Percentiles rank a stretch among this genome's conserved stretches.
Conservation (phyloP, 1,140 invertebrate species). For the Magallana gigas region DNA sequence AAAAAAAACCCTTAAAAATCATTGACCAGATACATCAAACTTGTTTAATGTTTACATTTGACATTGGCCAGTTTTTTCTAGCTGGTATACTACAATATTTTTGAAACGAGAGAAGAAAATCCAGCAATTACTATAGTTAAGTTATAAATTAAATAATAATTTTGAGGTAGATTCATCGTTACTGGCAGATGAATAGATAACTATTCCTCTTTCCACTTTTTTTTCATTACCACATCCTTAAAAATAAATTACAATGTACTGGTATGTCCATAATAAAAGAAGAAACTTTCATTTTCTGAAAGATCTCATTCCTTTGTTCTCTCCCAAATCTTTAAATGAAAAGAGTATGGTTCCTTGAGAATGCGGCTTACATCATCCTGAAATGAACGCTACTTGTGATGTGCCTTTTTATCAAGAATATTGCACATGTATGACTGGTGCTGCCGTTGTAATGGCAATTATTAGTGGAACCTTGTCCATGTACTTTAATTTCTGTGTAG, state of each 20-base stretch:
- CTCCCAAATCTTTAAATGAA: not conserved
- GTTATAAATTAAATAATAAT: not conserved
- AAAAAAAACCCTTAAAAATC: too few species aligned
- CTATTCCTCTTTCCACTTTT: not conserved
- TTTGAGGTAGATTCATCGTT: not conserved
- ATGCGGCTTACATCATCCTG: slow-evolving; percentile 38
- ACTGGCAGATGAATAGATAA: not conserved
- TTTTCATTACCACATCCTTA: slow-evolving; percentile 10
- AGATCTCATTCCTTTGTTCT: not conserved
- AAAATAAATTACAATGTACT: not conserved
- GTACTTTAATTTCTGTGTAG: slow-evolving; percentile 10
- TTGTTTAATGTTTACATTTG: too few species aligned
- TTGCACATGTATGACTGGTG: slow-evolving; percentile 36
- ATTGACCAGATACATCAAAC: too few species aligned
- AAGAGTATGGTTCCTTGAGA: not conserved
- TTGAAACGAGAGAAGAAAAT: not conserved
- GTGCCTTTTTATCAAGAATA: not conserved
- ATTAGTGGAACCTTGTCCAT: slow-evolving; percentile 49
- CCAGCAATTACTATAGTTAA: not conserved
- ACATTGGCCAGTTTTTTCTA: too few species aligned
- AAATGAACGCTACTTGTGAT: slow-evolving; percentile 2
- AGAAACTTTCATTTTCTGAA: slow-evolving; percentile 2
- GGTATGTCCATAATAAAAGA: not conserved
- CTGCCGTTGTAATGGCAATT: slow-evolving; percentile 53
- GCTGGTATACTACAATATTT: too few species aligned